Conservation (phyloP, 2,113 vertebrate genomes). For the Stegastes partitus region DNA sequence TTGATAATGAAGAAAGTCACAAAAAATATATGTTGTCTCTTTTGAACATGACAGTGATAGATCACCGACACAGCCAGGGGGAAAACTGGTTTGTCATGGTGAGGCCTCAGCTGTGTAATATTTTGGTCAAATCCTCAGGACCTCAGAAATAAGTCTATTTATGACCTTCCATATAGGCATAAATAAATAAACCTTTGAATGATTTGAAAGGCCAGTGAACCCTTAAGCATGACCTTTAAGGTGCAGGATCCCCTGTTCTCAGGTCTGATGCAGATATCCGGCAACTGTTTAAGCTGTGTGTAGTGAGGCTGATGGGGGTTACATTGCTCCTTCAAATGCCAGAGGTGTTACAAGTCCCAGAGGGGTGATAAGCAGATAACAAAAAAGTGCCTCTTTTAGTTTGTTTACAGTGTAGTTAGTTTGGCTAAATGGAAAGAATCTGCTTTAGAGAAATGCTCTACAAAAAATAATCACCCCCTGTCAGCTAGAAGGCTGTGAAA, state of each 20-base stretch:
- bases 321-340: conserved; percentile 50
- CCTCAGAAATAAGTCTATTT: not conserved
- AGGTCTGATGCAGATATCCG: conserved; percentile 19
- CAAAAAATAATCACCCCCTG: no score
- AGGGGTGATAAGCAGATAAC: conserved; percentile 3
- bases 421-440: not conserved
- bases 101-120: not conserved
- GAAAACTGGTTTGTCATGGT: conserved; percentile 42
- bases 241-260: not conserved
- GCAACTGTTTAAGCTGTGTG: conserved; percentile 29
- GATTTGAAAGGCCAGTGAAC: conserved; percentile 12
- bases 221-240: conserved; percentile 14
- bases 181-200: conserved; percentile 16
- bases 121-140: conserved; percentile 15
- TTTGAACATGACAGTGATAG: conserved; percentile 17
- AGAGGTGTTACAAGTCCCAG: conserved; percentile 33
- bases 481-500: no score
- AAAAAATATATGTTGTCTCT: not conserved
- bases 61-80: not conserved
- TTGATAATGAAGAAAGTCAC: conserved; percentile 3
- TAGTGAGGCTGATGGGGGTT: conserved; percentile 28
- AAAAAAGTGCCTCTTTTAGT: conserved; percentile 4
- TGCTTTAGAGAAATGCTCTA: not conserved
- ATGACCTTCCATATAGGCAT: conserved; percentile 1
- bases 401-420: conserved; percentile 3